A percentile compares a stretch with the other conserved stretches of the same genome.
phyloP scores from a whole-genome alignment of 2,888 invertebrate species.

The Microctonus aethiopoides region DNA sequence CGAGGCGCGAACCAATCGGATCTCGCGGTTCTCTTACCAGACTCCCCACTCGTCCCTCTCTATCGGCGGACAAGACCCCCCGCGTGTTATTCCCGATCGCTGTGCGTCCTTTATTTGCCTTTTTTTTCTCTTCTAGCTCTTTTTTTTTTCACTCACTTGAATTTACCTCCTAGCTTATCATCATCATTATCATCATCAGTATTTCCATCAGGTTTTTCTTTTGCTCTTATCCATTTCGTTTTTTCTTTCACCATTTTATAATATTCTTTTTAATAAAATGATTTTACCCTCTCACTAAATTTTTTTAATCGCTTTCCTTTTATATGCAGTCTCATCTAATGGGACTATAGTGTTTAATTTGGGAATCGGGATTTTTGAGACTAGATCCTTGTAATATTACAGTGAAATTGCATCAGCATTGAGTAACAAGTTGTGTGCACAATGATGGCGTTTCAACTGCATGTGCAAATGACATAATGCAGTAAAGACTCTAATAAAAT shows the following conservation, averaged over 20 bases:
- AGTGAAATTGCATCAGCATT: conserved; percentile 52
- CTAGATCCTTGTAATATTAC: too few species aligned
- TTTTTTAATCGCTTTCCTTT: neutral
- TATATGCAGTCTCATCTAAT: conserved; percentile 1
- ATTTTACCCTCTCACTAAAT: neutral
- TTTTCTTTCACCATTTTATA: neutral
- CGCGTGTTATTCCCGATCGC: conserved; percentile 43
- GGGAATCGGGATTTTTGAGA: conserved; percentile 36
- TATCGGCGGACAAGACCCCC: conserved; percentile 45
- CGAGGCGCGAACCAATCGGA: conserved; percentile 63
- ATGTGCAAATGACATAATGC: neutral
- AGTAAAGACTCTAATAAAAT: neutral
- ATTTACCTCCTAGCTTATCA: conserved; percentile 13
- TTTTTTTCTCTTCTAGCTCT: conserved; percentile 35
- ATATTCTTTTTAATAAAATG: neutral
- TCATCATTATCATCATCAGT: neutral
- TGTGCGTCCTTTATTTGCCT: conserved; percentile 40
- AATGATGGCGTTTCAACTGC: neutral
- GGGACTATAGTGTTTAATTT: conserved; percentile 29
- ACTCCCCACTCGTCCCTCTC: conserved; percentile 47
- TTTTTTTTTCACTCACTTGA: conserved; percentile 19
- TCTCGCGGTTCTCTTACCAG: conserved; percentile 52
- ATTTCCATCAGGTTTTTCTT: neutral
- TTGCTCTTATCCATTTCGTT: neutral
- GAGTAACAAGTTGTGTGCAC: conserved; percentile 27